Evolutionary conservation across 2,113 vertebrate species (phyloP).

Genomic region (Pardalotus punctatus): DNA sequence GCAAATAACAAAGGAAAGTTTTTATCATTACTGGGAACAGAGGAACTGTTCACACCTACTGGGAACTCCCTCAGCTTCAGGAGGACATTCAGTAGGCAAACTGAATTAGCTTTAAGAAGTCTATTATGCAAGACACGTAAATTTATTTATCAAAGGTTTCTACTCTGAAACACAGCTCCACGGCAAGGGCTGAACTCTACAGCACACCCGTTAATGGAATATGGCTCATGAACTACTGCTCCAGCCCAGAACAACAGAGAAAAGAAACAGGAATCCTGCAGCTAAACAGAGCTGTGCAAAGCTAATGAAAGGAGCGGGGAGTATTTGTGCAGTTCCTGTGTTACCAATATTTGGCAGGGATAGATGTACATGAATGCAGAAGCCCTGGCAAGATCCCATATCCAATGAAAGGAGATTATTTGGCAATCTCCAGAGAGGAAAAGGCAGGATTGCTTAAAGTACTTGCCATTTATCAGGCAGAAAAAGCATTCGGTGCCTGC

Average conservation of each 20-base stretch:
- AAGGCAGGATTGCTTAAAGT: background rate
- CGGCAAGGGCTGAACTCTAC: background rate
- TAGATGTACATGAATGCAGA: background rate
- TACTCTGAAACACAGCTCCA: background rate
- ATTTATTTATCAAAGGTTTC: background rate
- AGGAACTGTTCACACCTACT: background rate
- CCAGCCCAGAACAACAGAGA: background rate
- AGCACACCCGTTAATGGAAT: background rate
- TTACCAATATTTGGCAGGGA: conserved; percentile 9
- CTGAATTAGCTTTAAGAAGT: background rate
- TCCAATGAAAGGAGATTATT: conserved; percentile 25
- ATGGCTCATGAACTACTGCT: background rate
- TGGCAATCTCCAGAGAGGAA: conserved; percentile 25
- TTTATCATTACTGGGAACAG: background rate
- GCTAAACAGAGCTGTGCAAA: background rate
- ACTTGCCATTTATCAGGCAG: conserved; percentile 56
- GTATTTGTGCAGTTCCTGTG: background rate
- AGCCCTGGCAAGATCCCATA: conserved; percentile 16
- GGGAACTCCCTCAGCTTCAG: background rate
- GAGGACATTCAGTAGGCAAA: background rate
- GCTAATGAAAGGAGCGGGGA: background rate
- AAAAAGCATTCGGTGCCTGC: background rate
- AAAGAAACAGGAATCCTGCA: background rate
- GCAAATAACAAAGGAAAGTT: background rate
- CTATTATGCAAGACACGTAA: background rate